Base-by-base conservation (phyloP, 2,888 invertebrate species). In the Copidosoma aretas region DNA sequence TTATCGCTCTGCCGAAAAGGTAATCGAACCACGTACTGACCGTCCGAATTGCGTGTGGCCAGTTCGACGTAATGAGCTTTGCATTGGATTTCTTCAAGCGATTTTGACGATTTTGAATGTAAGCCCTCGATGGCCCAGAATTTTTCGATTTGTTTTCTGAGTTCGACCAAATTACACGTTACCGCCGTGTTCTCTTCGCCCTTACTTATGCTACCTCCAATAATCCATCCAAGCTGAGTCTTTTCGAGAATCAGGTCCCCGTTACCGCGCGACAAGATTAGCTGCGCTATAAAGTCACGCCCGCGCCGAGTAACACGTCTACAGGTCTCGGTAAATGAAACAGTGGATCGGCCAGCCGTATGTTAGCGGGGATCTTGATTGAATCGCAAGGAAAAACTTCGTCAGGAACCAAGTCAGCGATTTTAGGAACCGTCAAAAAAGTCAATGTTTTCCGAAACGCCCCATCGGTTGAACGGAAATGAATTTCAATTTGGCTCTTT, bases 161-260 rank as follows among this genome's bases (percentile, higher is more conserved):
- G 41, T 3, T 61, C 22, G 0, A 22, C 8, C 1, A 53, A 10
- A 21, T 61, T 52, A 17, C 53, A 61, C 8, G 32, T 32, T 5
- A 32, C 32, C 32, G 8, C 32, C 32, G 32, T 32, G 32, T 32
- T 32, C 1, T 5, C 3, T 10, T 15, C 0, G 10, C 1, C 39
- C 0, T 1, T 1, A 15, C n/a, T 1, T 3, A 32, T 17, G 1
- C 61, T 41, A 8, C 71, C 69, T 12, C 54, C 70, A 19, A 71
- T 61, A 1, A 72, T 63, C 74, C 72, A 74, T 22, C 73, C 73
- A 0, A 74, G 56, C 15, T 60, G 63, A 0, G 73, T 73, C 32
- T 74, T 73, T 70, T 73, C 4, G 3, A 73, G 21, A 53, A 61
- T 71, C 2, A 74, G 41, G 19, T 73, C 67, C 8, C 41, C 8